Evolutionary conservation across 2,113 vertebrate species (phyloP), one percentile per base, ranked within the genome.

Genomic region (Aythya baeri): DNA sequence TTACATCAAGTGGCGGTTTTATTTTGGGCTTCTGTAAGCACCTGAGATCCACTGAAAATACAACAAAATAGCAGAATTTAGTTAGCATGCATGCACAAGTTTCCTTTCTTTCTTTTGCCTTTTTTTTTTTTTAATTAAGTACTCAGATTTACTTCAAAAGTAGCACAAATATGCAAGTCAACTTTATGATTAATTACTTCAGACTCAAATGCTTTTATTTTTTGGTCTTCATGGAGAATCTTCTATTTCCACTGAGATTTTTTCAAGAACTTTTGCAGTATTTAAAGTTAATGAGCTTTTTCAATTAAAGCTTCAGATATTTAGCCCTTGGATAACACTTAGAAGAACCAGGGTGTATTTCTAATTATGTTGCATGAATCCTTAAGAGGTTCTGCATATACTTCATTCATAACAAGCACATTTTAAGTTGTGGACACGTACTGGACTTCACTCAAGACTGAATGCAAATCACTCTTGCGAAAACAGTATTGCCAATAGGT

Each of bases 271-370:
- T 93, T 95, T 81, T 95, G 49, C 87, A 95, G 77, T 97, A 97
- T 97, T 98, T 97, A 97, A 98, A 98, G 89, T 97, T 98, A 98
- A 98, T 96, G 94, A 98, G 94, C 72, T 97, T 98, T 97, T 98
- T 96, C 94, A 98, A 97, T 98, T 98, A 98, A 96, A 97, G 77
- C 63, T 95, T 97, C 87, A 96, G 92, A 97, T 97, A 98, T 95
- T 98, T 98, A 97, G 97, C 95, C 96, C 97, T 98, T 97, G 93
- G 97, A 98, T 97, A 98, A 96, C 78, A 97, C 92, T 97, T 96
- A 93, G 89, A 97, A 91, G 94, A 98, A 96, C 97, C 75, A 91
- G 93, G 50, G 88, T 96, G 54, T 95, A 95, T 97, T 87, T 98
- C 88, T 98, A 97, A 97, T 98, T 97, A 97, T 63, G 74, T 78